A percentile compares a stretch with the other conserved stretches of the same genome.
These are phyloP conservation scores for Drosophila nannoptera DNA, from an alignment of 1,140 invertebrate species.

Conservation along the genomic window DNA sequence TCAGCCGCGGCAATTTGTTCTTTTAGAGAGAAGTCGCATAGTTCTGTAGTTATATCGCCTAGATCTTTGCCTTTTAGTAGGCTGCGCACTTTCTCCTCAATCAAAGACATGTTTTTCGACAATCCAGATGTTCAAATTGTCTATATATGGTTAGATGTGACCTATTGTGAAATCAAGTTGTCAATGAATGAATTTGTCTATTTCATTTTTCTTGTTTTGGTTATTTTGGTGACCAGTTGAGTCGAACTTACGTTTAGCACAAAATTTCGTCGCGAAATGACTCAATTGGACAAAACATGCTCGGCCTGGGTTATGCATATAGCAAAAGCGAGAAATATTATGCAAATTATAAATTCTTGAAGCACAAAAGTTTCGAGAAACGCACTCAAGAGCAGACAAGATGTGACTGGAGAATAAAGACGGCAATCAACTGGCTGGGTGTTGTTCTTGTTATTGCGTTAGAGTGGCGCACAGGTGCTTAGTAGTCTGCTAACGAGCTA, in stretches of 20 bases:
- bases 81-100: constrained; percentile 72
- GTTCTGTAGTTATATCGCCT: constrained; percentile 80
- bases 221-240: constrained; percentile 6
- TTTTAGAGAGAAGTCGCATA: constrained; percentile 89
- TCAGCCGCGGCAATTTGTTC: constrained; percentile 89
- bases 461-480: constrained; percentile 41
- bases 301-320: constrained; percentile 56
- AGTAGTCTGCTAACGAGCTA: constrained; percentile 58
- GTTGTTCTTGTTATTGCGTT: constrained; percentile 23
- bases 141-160: constrained; percentile 13
- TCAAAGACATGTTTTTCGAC: constrained; percentile 44
- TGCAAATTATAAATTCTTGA: constrained; percentile 59
- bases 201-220: neutral
- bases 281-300: constrained; percentile 63
- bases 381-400: constrained; percentile 58
- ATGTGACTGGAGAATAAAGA: constrained; percentile 61
- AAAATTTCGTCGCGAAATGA: constrained; percentile 50
- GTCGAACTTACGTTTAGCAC: constrained; percentile 22
- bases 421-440: constrained; percentile 28
- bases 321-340: constrained; percentile 34
- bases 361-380: constrained; percentile 36
- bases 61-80: constrained; percentile 71
- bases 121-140: neutral
- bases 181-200: neutral
- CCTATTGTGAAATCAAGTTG: constrained; percentile 31